Percentiles rank a stretch among this genome's conserved stretches.
phyloP scores from a whole-genome alignment of 2,888 invertebrate species.

The Cecidostiba fungosa region DNA sequence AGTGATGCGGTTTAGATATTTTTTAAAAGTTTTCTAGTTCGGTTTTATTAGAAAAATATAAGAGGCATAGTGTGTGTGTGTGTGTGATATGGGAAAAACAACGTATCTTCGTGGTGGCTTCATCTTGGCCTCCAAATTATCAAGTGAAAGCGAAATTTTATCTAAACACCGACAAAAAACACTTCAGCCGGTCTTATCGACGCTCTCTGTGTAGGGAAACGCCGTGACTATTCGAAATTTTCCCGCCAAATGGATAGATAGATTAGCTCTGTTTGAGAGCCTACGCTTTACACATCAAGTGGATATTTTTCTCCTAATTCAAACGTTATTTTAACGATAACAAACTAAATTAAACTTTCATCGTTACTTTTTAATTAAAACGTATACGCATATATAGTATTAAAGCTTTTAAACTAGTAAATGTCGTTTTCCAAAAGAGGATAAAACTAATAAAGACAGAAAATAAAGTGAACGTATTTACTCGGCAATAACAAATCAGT shows the following conservation, averaged over 20 bases:
- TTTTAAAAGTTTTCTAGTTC: neutral
- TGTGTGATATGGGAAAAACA: too few relatives aligned
- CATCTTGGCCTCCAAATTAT: neutral
- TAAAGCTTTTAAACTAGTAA: neutral
- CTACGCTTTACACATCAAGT: neutral
- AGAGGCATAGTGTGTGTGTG: too few relatives aligned
- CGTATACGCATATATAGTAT: too few relatives aligned
- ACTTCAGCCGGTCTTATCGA: neutral
- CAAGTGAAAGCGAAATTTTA: slow-evolving; percentile 18
- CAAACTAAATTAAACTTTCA: too few relatives aligned
- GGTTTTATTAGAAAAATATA: too few relatives aligned
- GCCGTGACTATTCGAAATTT: neutral
- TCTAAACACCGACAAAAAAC: neutral
- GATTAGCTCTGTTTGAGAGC: neutral
- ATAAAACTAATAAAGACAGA: neutral
- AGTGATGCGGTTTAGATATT: neutral
- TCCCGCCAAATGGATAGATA: neutral
- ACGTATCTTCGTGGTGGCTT: neutral
- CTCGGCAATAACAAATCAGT: neutral
- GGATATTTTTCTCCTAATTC: neutral
- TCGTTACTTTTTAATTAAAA: too few relatives aligned
- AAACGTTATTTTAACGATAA: neutral
- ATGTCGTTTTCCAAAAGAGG: neutral
- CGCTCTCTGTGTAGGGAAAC: neutral
- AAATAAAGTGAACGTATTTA: too few relatives aligned